These are phyloP conservation scores for Chaunax sp. DNA, from an alignment of 2,797 vertebrate genomes.

Conservation along the genomic window DNA sequence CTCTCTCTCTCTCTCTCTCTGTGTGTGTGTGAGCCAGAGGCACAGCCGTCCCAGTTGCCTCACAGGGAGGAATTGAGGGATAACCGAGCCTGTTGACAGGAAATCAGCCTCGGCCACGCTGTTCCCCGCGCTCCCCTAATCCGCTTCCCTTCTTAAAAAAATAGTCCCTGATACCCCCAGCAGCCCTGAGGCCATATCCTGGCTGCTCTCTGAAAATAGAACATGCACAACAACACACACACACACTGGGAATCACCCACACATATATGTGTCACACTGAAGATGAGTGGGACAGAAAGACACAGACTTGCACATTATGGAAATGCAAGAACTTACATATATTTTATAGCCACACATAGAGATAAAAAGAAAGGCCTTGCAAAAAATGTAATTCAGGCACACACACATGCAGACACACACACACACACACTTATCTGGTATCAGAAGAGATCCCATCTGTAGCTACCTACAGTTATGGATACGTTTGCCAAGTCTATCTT, in stretches of 20 bases:
- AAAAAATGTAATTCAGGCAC: conserved; percentile 3
- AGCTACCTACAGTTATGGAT: conserved; percentile 70
- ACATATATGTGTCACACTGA: conserved; percentile 29
- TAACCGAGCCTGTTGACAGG: conserved; percentile 84
- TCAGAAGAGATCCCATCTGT: conserved; percentile 67
- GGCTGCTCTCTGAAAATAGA: conserved; percentile 63
- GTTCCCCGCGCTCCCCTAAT: conserved; percentile 80
- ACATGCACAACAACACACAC: conserved; percentile 21
- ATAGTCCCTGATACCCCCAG: conserved; percentile 83
- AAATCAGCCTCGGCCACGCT: conserved; percentile 83
- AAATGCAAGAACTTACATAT: conserved; percentile 23
- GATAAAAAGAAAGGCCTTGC: conserved; percentile 43
- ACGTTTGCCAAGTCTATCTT: conserved; percentile 69
- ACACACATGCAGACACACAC: not conserved
- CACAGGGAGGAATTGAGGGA: conserved; percentile 82
- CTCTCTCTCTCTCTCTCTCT: conserved; percentile 28
- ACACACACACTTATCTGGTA: conserved; percentile 47
- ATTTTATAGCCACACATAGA: conserved; percentile 19
- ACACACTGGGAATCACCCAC: conserved; percentile 37
- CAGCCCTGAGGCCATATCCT: conserved; percentile 76
- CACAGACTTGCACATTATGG: conserved; percentile 38
- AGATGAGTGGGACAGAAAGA: conserved; percentile 16
- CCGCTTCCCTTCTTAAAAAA: conserved; percentile 82
- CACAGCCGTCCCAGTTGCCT: conserved; percentile 72
- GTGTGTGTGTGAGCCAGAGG: conserved; percentile 65